Percentiles rank a stretch among this genome's conserved stretches.
phyloP scores from a whole-genome alignment of 2,797 vertebrate species.

The Crocidura indochinensis region DNA sequence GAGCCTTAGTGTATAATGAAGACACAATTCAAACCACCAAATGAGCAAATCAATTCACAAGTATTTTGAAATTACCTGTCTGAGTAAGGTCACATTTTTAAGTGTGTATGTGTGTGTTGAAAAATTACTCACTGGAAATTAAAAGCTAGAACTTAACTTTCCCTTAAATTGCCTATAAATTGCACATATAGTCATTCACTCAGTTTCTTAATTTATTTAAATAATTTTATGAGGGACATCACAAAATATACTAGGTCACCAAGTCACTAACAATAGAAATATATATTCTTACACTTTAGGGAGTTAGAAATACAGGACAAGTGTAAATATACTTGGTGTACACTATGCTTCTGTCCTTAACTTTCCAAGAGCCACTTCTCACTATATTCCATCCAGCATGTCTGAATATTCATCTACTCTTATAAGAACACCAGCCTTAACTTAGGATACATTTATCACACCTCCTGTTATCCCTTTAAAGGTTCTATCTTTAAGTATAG shows the following conservation, averaged over 20 bases:
- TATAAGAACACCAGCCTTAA: too few species aligned
- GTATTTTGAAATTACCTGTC: too few species aligned
- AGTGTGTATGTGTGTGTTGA: background rate
- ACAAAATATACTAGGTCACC: background rate
- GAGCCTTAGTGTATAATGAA: constrained; percentile 54
- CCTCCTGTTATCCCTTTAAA: background rate
- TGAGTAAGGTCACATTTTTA: too few species aligned
- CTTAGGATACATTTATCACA: too few species aligned
- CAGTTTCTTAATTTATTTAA: background rate
- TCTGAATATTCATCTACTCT: background rate
- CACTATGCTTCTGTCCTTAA: background rate
- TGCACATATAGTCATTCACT: background rate
- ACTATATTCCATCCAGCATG: background rate
- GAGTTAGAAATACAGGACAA: background rate
- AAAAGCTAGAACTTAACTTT: background rate
- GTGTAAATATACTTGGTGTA: background rate
- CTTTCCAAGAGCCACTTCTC: background rate
- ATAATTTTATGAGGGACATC: background rate
- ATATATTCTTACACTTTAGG: background rate
- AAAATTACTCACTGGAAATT: background rate
- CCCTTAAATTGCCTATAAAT: background rate
- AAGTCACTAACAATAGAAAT: background rate
- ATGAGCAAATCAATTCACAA: background rate
- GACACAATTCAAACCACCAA: constrained; percentile 43
- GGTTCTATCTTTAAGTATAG: background rate